Conservation (phyloP, 2,113 vertebrate genomes). For the Pelodiscus sinensis region DNA sequence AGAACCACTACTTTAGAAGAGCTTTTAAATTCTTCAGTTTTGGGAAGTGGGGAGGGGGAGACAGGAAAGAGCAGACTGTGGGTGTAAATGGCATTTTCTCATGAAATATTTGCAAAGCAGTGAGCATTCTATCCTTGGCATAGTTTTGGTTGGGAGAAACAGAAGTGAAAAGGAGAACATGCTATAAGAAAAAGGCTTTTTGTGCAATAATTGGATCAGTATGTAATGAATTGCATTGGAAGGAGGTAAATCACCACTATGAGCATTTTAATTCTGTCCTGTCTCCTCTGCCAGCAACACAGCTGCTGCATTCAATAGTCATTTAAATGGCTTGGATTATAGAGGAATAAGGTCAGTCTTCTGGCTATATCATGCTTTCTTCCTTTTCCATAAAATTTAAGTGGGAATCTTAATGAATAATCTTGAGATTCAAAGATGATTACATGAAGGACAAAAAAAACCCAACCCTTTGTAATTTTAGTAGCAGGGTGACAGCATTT, state of each 20-base stretch:
- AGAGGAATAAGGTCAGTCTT: constrained; percentile 66
- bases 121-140: constrained; percentile 68
- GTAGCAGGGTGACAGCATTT: not conserved
- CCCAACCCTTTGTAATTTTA: constrained; percentile 7
- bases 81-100: constrained; percentile 73
- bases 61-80: constrained; percentile 28
- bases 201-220: constrained; percentile 70
- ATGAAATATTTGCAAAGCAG: constrained; percentile 70
- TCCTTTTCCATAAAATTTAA: constrained; percentile 46
- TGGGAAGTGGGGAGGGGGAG: not conserved
- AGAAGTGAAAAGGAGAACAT: constrained; percentile 53
- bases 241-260: constrained; percentile 43
- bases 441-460: constrained; percentile 24
- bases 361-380: constrained; percentile 44
- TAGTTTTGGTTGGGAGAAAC: constrained; percentile 48
- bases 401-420: constrained; percentile 39
- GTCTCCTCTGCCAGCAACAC: constrained; percentile 62
- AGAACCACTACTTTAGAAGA: not conserved
- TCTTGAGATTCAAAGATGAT: constrained; percentile 31
- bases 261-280: constrained; percentile 38
- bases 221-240: constrained; percentile 34
- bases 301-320: constrained; percentile 71
- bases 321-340: constrained; percentile 57
- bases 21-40: not conserved
- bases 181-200: constrained; percentile 74